Conservation (phyloP, 2,888 invertebrate genomes). For the Ormyrus rosae region DNA sequence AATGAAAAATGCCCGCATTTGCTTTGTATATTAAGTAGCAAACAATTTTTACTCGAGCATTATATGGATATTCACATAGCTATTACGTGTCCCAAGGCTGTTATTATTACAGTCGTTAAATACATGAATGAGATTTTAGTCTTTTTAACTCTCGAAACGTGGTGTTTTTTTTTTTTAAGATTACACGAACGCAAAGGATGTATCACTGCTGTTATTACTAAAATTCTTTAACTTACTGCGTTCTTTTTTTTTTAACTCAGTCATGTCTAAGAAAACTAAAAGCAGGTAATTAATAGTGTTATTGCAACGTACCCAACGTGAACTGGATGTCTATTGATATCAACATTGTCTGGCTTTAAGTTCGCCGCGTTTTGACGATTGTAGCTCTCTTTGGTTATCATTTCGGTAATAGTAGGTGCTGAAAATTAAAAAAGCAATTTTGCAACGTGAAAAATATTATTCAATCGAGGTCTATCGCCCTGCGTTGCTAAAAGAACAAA, state of each 20-base stretch:
- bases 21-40: constrained; percentile 22
- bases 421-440: constrained; percentile 43
- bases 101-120: constrained; percentile 40
- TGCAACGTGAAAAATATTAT: neutral
- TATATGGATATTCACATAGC: constrained; percentile 7
- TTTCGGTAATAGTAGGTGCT: constrained; percentile 73
- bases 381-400: constrained; percentile 76
- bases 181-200: constrained; percentile 11
- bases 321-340: constrained; percentile 80
- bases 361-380: constrained; percentile 76
- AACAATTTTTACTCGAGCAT: constrained; percentile 38
- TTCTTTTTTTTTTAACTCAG: neutral
- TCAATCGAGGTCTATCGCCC: no score
- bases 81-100: constrained; percentile 42
- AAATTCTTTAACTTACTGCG: constrained; percentile 17
- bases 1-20: constrained; percentile 45
- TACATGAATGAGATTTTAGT: constrained; percentile 41
- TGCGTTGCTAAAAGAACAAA: neutral
- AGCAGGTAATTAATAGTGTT: neutral
- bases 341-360: constrained; percentile 81
- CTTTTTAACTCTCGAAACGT: constrained; percentile 26
- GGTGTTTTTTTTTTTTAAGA: neutral
- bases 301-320: constrained; percentile 80
- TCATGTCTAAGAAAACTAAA: neutral
- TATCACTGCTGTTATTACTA: constrained; percentile 9